Evolutionary conservation across 2,113 vertebrate genomes (phyloP).

Genomic region (Malaclemys terrapin): DNA sequence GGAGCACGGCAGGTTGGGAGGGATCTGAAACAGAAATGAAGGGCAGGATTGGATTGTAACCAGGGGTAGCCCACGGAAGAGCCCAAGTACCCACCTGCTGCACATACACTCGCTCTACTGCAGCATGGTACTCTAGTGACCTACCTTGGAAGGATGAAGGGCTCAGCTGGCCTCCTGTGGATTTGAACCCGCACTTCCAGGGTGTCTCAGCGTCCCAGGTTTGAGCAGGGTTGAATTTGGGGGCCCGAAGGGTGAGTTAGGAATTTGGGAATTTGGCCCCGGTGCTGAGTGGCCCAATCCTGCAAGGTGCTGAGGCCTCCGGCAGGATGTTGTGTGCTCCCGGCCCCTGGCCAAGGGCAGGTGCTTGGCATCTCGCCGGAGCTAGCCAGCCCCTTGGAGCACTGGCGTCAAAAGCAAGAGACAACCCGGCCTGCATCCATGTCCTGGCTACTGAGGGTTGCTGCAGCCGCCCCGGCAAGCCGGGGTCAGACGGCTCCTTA

Average conservation of each 20-base stretch:
- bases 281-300: neutral
- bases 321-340: neutral
- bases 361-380: neutral
- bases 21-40: slow-evolving; percentile 82
- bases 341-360: neutral
- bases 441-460: neutral
- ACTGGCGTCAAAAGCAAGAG: neutral
- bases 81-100: neutral
- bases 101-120: neutral
- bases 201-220: neutral
- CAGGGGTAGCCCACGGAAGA: neutral
- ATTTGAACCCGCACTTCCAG: neutral
- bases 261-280: neutral
- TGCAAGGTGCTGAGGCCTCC: neutral
- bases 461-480: neutral
- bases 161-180: neutral
- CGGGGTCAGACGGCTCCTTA: neutral
- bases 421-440: neutral
- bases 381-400: neutral
- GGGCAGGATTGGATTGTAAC: fast-evolving
- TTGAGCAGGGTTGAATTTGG: neutral
- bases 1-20: slow-evolving; percentile 93
- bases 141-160: neutral
- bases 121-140: neutral
- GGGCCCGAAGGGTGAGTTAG: neutral